Conservation (phyloP, 1,140 invertebrate species). For the Octopus sinensis region DNA sequence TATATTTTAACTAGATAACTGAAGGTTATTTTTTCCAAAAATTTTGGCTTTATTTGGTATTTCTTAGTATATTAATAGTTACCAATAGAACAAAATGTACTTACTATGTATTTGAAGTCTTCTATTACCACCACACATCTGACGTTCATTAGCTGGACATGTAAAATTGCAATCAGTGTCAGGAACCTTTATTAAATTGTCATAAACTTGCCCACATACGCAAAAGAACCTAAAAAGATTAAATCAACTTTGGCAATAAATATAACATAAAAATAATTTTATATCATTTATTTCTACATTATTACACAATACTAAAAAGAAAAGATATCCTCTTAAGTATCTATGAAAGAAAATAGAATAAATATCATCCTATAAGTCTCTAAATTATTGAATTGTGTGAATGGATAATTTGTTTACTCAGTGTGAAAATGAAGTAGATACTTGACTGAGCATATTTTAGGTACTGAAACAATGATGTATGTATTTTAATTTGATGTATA, state of each 20-base stretch:
- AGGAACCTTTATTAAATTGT: background rate
- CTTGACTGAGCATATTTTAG: too few relatives aligned
- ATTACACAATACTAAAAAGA: too few relatives aligned
- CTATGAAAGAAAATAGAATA: background rate
- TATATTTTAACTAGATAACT: too few relatives aligned
- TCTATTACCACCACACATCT: background rate
- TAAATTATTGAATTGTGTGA: background rate
- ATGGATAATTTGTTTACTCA: background rate
- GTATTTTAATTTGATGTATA: too few relatives aligned
- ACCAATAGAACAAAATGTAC: background rate
- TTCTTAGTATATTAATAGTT: too few relatives aligned
- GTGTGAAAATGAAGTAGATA: too few relatives aligned
- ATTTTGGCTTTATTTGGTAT: too few relatives aligned
- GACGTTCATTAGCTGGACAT: background rate
- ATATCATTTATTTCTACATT: too few relatives aligned
- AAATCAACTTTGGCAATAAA: background rate
- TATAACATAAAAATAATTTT: background rate
- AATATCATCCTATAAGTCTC: background rate
- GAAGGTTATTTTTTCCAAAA: too few relatives aligned
- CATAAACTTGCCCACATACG: slow-evolving; percentile 3
- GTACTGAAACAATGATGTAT: too few relatives aligned
- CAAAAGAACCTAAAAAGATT: background rate
- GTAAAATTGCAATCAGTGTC: background rate
- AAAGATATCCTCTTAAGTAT: background rate
- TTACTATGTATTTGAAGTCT: background rate